Evolutionary conservation across 2,113 vertebrate genomes (phyloP).

Genomic region (Tupaia chinensis): DNA sequence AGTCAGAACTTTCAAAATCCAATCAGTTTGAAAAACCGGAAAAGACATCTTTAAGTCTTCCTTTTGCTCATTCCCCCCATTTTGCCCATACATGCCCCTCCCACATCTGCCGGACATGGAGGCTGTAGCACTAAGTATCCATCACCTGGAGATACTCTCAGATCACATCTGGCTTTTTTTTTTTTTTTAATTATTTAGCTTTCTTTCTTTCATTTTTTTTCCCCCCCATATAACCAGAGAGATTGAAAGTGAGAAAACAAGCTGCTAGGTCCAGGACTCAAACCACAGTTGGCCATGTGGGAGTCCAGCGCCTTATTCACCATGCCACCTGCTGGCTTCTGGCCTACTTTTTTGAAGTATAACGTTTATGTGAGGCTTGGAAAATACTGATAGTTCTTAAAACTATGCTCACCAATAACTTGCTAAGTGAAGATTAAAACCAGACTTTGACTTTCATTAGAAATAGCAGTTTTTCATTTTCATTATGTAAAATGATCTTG

Average conservation of each 20-base stretch:
- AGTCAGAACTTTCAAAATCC: neutral
- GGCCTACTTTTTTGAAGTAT: neutral
- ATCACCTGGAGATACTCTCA: neutral
- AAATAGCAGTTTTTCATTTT: neutral
- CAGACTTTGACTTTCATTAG: neutral
- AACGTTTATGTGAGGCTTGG: neutral
- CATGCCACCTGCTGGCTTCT: too few species aligned
- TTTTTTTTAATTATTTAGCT: neutral
- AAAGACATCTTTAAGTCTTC: neutral
- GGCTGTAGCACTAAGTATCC: neutral
- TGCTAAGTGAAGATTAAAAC: slow-evolving; percentile 20
- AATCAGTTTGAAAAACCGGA: neutral
- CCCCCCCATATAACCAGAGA: too few species aligned
- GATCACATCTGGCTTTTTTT: neutral
- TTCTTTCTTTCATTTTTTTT: too few species aligned
- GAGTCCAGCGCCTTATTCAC: too few species aligned
- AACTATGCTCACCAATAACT: neutral
- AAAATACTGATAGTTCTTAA: slow-evolving; percentile 21
- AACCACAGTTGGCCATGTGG: too few species aligned
- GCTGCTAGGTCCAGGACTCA: too few species aligned
- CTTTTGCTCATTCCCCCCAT: neutral
- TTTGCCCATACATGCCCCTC: neutral
- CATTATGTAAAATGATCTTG: neutral
- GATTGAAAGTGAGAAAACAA: too few species aligned
- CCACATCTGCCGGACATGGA: neutral